Conservation (phyloP, 2,888 invertebrate species). For the Himalopsyche tibetana region DNA sequence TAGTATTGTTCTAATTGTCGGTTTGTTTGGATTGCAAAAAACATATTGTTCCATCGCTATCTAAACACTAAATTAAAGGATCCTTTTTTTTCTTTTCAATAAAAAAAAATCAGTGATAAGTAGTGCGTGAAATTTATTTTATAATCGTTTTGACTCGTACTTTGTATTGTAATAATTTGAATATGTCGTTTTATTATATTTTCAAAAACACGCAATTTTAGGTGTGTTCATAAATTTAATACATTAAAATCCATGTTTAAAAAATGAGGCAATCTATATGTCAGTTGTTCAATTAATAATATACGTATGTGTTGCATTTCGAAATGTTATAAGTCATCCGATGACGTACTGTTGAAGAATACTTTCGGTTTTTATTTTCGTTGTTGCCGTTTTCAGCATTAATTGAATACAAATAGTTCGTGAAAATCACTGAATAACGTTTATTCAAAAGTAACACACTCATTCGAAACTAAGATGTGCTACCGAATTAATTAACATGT, state of each 20-base stretch:
- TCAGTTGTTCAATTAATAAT: slow-evolving; percentile 20
- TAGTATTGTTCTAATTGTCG: slow-evolving; percentile 3
- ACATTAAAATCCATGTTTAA: not conserved
- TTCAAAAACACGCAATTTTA: not conserved
- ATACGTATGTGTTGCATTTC: not conserved
- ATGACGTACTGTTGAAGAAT: not conserved
- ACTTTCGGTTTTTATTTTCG: not conserved
- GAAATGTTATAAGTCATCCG: slow-evolving; percentile 10
- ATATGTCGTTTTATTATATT: not conserved
- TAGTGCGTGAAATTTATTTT: not conserved
- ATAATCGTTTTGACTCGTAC: not conserved
- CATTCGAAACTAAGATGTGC: no score
- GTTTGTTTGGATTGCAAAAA: not conserved
- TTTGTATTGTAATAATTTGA: not conserved
- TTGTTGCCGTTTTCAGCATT: not conserved
- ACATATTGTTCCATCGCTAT: not conserved
- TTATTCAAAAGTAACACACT: no score
- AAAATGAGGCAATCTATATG: not conserved
- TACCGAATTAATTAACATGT: no score
- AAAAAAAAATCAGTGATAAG: not conserved
- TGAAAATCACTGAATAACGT: no score
- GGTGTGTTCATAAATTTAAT: not conserved
- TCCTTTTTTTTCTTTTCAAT: not conserved
- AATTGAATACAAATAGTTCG: no score
- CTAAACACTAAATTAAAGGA: not conserved